phyloP scores from a whole-genome alignment of 2,888 invertebrate genomes.

The Aelia acuminata region DNA sequence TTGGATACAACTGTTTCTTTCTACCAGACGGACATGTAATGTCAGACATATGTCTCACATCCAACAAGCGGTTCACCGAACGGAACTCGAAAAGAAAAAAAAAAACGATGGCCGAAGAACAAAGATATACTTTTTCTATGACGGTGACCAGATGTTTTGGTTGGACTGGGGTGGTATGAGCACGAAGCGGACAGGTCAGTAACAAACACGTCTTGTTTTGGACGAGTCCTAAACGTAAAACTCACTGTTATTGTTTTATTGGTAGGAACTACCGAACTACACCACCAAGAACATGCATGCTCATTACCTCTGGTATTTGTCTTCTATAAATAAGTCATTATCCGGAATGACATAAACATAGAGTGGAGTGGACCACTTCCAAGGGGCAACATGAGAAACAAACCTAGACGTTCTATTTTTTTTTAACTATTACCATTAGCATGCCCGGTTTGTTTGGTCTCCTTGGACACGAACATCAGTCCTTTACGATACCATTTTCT shows the following conservation, averaged over 20 bases:
- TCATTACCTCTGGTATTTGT: constrained; percentile 32
- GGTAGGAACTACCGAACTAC: background rate
- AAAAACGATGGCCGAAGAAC: background rate
- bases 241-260: constrained; percentile 28
- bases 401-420: background rate
- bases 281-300: background rate
- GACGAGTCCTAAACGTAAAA: background rate
- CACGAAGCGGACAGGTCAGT: background rate
- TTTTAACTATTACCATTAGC: background rate
- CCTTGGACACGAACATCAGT: background rate
- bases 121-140: constrained; percentile 17
- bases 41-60: constrained; percentile 7
- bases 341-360: constrained; percentile 9
- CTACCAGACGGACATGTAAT: background rate
- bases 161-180: background rate
- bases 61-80: constrained; percentile 2
- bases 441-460: background rate
- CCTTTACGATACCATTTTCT: background rate
- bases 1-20: background rate
- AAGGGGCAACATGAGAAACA: background rate
- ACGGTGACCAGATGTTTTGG: constrained; percentile 38
- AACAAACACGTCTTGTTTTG: constrained; percentile 30
- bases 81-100: background rate
- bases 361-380: background rate
- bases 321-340: constrained; percentile 22